Evolutionary conservation across 2,888 invertebrate species (phyloP), one percentile per base, ranked within the genome.

Genomic region (Papilio gigon): DNA sequence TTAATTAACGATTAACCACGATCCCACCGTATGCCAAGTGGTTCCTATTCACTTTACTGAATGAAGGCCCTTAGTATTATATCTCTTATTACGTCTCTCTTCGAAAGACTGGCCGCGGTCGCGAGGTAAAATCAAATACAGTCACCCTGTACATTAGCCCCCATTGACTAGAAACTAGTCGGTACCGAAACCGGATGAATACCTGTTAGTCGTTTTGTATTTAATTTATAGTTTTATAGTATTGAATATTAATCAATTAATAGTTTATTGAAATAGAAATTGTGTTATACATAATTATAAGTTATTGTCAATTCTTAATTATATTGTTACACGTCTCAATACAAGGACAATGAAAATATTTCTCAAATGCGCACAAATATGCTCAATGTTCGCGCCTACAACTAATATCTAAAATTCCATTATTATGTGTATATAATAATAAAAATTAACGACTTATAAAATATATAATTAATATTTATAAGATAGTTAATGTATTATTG

Each of bases 181-280:
- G n/a, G n/a, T n/a, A n/a, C n/a, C n/a, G n/a, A n/a, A n/a, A n/a
- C n/a, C n/a, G n/a, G n/a, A n/a, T n/a, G n/a, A n/a, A n/a, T n/a
- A n/a, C n/a, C n/a, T n/a, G n/a, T n/a, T n/a, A n/a, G n/a, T n/a
- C n/a, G n/a, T n/a, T n/a, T n/a, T n/a, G n/a, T n/a, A n/a, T n/a
- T n/a, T n/a, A n/a, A n/a, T n/a, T n/a, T n/a, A n/a, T 75, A 77
- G 77, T 78, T 77, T 53, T 6, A 65, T 65, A 69, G 11, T 56
- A 62, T 42, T 40, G 22, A 60, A 56, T 25, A 40, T 56, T 68
- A 1, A 56, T 62, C 40, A 30, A 44, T 42, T 35, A 60, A 60
- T 64, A 20, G 11, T 35, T 50, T 30, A 60, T 40, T 35, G 63
- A 27, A 53, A 61, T 69, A 69, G 42, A 61, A 65, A 69, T 42